phyloP scores from a whole-genome alignment of 2,888 invertebrate genomes.

The Tachina fera region DNA sequence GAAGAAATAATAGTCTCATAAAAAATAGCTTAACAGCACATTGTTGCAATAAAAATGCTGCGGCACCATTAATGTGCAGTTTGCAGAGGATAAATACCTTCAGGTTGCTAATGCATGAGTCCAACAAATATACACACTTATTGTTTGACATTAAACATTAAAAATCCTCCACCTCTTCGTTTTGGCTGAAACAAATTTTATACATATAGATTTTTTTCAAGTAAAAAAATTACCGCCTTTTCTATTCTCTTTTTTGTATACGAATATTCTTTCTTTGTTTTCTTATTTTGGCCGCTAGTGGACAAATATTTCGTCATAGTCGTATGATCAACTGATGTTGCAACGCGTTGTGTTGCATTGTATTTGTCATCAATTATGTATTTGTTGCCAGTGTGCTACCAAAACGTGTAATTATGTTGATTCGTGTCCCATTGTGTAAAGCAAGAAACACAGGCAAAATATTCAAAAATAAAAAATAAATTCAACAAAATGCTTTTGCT shows the following conservation, averaged over 20 bases:
- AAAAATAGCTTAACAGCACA: constrained; percentile 13
- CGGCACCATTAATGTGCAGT: constrained; percentile 10
- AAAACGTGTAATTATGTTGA: constrained; percentile 80
- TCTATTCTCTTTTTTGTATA: background rate
- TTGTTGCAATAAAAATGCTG: constrained; percentile 25
- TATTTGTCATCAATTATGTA: constrained; percentile 69
- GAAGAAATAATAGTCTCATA: constrained; percentile 14
- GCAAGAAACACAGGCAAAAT: constrained; percentile 7
- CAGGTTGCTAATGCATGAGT: background rate
- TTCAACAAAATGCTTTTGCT: constrained; percentile 53
- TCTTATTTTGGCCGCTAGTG: constrained; percentile 24
- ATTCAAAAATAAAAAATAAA: constrained; percentile 18
- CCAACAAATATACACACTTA: constrained; percentile 6
- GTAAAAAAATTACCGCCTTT: constrained; percentile 51
- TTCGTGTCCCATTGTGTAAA: constrained; percentile 75
- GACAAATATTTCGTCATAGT: constrained; percentile 61
- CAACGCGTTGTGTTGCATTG: constrained; percentile 53
- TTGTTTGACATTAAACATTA: constrained; percentile 26
- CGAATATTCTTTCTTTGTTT: no score
- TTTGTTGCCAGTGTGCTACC: constrained; percentile 67
- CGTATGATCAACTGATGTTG: constrained; percentile 42
- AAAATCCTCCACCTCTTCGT: constrained; percentile 4
- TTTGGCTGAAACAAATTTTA: constrained; percentile 12
- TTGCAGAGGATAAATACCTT: constrained; percentile 11
- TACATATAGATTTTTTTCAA: no score